A percentile compares a stretch with the other conserved stretches of the same genome.
Evolutionary conservation across 2,888 invertebrate genomes (phyloP).

Genomic region (Caenorhabditis sulstoni): DNA sequence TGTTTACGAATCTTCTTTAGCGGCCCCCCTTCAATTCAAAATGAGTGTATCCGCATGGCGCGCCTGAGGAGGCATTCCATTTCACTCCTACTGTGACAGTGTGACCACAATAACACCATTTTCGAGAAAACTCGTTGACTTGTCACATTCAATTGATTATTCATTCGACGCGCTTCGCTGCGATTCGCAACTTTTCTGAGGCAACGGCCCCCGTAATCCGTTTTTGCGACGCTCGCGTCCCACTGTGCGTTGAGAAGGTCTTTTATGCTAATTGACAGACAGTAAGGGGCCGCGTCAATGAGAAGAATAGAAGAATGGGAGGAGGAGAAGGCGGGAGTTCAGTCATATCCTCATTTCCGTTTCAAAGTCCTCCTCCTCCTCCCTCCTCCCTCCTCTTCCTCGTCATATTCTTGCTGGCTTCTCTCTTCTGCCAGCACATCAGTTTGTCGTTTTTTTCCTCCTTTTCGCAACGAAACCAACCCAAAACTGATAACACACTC

Average conservation of each 20-base stretch:
- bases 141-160: constrained; percentile 49
- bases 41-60: constrained; percentile 19
- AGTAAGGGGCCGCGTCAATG: constrained; percentile 55
- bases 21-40: constrained; percentile 17
- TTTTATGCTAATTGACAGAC: constrained; percentile 63
- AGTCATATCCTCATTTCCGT: constrained; percentile 38
- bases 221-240: constrained; percentile 36
- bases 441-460: constrained; percentile 7
- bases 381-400: constrained; percentile 13
- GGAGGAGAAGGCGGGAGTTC: constrained; percentile 35
- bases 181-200: constrained; percentile 47
- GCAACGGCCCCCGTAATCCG: constrained; percentile 46
- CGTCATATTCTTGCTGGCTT: constrained; percentile 6
- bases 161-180: constrained; percentile 8
- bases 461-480: constrained; percentile 1
- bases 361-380: constrained; percentile 14
- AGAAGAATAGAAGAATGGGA: constrained; percentile 35
- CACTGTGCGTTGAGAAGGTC: constrained; percentile 57
- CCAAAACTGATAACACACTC: constrained; percentile 39
- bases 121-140: constrained; percentile 22
- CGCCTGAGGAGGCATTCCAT: constrained; percentile 14
- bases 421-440: constrained; percentile 30
- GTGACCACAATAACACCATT: constrained; percentile 14
- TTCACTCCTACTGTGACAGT: constrained; percentile 10
- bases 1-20: constrained; percentile 52